These are phyloP conservation scores for Diloba caeruleocephala DNA, from an alignment of 2,888 invertebrate species.

Conservation along the genomic window DNA sequence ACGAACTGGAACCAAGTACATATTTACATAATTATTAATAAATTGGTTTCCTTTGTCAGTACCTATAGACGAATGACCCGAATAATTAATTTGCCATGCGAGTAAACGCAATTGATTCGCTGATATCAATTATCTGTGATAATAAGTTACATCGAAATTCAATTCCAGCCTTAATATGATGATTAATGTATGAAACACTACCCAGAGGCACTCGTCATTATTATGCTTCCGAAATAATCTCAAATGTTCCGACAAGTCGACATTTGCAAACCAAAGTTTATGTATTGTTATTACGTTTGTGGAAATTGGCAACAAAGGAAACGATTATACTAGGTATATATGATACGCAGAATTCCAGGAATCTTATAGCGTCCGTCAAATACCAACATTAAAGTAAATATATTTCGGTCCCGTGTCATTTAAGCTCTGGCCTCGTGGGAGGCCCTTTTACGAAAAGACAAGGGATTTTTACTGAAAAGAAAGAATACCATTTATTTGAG, in stretches of 20 bases:
- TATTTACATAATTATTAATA: constrained; percentile 24
- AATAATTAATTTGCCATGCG: constrained; percentile 20
- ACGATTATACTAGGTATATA: constrained; percentile 3
- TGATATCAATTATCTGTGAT: constrained; percentile 20
- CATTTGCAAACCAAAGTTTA: constrained; percentile 15
- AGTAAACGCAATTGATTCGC: constrained; percentile 10
- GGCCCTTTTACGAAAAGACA: too few relatives aligned
- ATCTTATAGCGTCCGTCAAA: constrained; percentile 13
- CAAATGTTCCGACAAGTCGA: constrained; percentile 14
- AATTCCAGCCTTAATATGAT: constrained; percentile 17
- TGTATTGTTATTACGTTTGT: constrained; percentile 15
- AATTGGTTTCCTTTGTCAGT: constrained; percentile 34
- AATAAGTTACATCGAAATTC: constrained; percentile 24
- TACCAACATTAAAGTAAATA: constrained; percentile 3
- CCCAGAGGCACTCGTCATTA: constrained; percentile 33
- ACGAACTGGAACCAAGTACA: constrained; percentile 11
- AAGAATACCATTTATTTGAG: too few relatives aligned
- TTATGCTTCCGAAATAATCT: constrained; percentile 26
- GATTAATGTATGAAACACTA: constrained; percentile 21
- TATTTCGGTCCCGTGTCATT: too few relatives aligned
- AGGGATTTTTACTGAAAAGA: too few relatives aligned
- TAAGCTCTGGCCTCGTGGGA: too few relatives aligned
- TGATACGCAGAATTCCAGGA: constrained; percentile 1
- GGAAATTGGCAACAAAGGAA: constrained; percentile 25
- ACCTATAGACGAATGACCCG: constrained; percentile 10